Conservation (phyloP, 53 echinoderm and acorn worm genomes). For the Stichopus horrens region DNA sequence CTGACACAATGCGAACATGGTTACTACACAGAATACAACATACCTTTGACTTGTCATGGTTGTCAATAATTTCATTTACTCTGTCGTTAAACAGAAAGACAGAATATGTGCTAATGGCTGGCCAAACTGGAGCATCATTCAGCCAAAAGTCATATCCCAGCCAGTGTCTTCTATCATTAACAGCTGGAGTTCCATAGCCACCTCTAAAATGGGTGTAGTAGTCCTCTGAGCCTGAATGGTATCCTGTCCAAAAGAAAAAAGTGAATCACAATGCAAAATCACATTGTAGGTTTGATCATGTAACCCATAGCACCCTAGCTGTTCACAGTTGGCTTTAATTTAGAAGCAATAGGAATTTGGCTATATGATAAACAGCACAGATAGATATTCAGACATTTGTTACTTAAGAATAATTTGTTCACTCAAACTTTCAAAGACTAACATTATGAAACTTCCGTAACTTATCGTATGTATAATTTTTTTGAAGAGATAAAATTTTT, state of each 20-base stretch:
- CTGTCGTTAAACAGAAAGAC: constrained; percentile 47
- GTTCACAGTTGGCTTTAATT: neutral
- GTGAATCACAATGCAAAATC: neutral
- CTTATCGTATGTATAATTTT: too few species aligned
- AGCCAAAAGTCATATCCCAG: constrained; percentile 48
- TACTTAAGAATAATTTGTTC: too few species aligned
- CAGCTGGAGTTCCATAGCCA: constrained; percentile 30
- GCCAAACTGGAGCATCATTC: constrained; percentile 17
- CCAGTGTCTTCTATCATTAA: neutral
- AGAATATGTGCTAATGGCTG: constrained; percentile 25
- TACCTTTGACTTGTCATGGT: constrained; percentile 50
- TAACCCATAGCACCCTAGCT: neutral
- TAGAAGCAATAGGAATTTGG: neutral
- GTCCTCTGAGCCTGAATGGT: constrained; percentile 49
- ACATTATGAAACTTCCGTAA: too few species aligned
- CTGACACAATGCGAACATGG: too few species aligned
- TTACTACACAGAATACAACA: too few species aligned
- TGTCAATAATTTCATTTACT: constrained; percentile 29
- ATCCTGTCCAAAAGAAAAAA: constrained; percentile 16
- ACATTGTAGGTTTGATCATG: neutral
- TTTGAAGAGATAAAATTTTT: too few species aligned
- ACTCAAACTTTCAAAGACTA: too few species aligned
- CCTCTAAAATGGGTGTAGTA: constrained; percentile 48
- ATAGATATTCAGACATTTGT: too few species aligned
- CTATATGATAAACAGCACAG: neutral